Conservation (phyloP, 1,140 invertebrate genomes). For the Sarcophaga bullata region DNA sequence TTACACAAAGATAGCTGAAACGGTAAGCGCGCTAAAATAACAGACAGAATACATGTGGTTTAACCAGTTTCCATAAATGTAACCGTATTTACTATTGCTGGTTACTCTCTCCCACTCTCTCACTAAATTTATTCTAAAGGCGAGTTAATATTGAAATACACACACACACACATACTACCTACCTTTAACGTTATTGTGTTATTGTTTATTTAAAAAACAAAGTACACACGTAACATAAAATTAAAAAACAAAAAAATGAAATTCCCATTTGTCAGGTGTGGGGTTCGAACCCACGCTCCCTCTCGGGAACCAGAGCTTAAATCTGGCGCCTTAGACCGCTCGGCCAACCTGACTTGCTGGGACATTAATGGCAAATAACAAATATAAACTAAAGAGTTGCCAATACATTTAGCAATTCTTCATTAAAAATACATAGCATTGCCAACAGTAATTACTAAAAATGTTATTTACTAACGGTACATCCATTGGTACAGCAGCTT, state of each 20-base stretch:
- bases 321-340: conserved; percentile 80
- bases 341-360: conserved; percentile 72
- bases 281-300: conserved; percentile 80
- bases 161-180: no score
- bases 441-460: neutral
- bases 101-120: neutral
- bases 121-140: neutral
- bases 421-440: neutral
- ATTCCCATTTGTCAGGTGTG: conserved; percentile 72
- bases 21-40: neutral
- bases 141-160: no score
- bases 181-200: no score
- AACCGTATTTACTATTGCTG: no score
- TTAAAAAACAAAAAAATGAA: neutral
- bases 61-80: neutral
- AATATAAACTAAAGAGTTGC: neutral
- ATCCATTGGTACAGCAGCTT: no score
- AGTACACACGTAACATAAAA: no score
- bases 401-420: neutral
- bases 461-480: neutral
- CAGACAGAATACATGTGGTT: neutral
- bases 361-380: neutral
- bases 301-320: conserved; percentile 78
- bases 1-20: no score
- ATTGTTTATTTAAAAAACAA: no score